Evolutionary conservation across 2,888 invertebrate genomes (phyloP).

Genomic region (Lordiphosa fenestrarum): DNA sequence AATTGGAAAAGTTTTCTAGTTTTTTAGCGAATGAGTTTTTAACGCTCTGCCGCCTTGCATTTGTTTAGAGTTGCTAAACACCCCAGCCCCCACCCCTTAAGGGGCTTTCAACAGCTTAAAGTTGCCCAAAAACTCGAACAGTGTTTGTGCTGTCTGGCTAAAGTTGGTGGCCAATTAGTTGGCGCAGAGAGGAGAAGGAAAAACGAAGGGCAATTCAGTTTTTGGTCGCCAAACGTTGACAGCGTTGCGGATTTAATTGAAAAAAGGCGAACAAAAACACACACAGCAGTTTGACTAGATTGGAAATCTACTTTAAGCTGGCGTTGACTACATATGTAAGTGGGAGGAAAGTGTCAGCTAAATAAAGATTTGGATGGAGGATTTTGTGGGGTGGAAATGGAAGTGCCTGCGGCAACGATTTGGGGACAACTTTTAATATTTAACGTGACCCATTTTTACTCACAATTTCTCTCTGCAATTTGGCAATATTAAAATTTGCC

Average conservation of each 20-base stretch:
- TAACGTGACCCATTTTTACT: conserved; percentile 49
- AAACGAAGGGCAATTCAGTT: not conserved
- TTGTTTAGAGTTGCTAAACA: conserved; percentile 45
- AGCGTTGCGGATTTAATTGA: conserved; percentile 11
- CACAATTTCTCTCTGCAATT: conserved; percentile 93
- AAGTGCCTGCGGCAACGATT: too few species aligned
- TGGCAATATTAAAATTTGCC: conserved; percentile 91
- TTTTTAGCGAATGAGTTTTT: conserved; percentile 45
- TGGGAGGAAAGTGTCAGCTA: conserved; percentile 14
- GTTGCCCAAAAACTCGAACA: conserved; percentile 18
- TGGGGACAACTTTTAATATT: too few species aligned
- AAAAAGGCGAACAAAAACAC: conserved; percentile 12
- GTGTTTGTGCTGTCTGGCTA: conserved; percentile 34
- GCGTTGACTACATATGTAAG: conserved; percentile 18
- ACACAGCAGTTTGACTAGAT: conserved; percentile 26
- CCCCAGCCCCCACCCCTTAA: conserved; percentile 2
- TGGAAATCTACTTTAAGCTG: conserved; percentile 37
- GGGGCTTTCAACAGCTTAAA: conserved; percentile 48
- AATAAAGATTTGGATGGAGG: not conserved
- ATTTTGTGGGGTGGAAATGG: not conserved
- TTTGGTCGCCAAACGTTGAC: conserved; percentile 7
- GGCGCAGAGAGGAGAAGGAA: not conserved
- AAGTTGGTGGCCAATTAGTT: conserved; percentile 55
- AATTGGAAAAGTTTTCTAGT: conserved; percentile 63
- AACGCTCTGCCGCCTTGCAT: conserved; percentile 68